phyloP scores from a whole-genome alignment of 2,113 vertebrate species.

The Damaliscus lunatus region DNA sequence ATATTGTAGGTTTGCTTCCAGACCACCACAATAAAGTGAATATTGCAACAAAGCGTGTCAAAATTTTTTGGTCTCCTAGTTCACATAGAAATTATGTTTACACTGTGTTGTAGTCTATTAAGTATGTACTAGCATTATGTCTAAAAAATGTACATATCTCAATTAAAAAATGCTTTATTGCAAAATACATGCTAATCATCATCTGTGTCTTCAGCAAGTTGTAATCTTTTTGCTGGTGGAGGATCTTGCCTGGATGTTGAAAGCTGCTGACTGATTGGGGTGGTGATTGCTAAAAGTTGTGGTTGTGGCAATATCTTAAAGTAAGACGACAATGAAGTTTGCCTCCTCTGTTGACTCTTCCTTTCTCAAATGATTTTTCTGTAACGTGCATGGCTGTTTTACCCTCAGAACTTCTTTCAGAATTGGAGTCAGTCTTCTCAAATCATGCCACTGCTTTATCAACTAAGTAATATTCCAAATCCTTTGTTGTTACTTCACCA shows the following conservation, averaged over 20 bases:
- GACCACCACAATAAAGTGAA: neutral
- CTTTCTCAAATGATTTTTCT: neutral
- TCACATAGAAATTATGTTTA: neutral
- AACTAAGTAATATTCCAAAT: neutral
- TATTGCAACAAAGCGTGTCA: neutral
- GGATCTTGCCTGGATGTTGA: neutral
- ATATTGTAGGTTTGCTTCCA: neutral
- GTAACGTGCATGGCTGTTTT: neutral
- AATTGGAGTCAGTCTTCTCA: neutral
- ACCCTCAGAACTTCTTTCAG: neutral
- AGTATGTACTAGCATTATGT: neutral
- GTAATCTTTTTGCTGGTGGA: neutral
- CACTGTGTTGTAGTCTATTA: neutral
- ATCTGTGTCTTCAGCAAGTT: neutral
- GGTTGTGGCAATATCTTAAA: neutral
- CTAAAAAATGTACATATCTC: neutral
- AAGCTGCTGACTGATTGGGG: neutral
- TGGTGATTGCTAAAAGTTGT: neutral
- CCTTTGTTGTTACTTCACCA: neutral
- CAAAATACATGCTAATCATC: neutral
- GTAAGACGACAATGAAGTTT: neutral
- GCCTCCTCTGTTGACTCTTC: neutral
- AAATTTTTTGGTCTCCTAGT: neutral
- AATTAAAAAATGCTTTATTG: neutral
- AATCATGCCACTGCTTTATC: neutral